Base-by-base conservation (phyloP, 2,888 invertebrate species). In the Platynereis dumerilii region DNA sequence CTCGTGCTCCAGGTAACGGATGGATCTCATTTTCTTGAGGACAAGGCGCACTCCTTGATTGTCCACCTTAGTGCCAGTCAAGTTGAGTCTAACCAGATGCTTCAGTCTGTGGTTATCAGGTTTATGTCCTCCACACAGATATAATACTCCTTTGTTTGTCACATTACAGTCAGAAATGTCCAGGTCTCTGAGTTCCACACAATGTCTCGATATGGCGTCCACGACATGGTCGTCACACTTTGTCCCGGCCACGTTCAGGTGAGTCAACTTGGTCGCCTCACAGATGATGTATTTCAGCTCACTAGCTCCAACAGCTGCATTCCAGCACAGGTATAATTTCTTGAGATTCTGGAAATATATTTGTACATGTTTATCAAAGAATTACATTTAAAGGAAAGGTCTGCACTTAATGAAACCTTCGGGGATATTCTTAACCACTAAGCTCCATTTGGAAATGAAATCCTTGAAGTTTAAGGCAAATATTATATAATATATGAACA, bases 151-250 rank as follows among this genome's bases (percentile, higher is more conserved):
- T n/a, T n/a, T 22, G 22, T 48, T 22, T 48, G 48, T 48, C 48
- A 48, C 48, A 48, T 48, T 22, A n/a, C 48, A 48, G n/a, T 48
- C 48, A 48, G 48, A 48, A 20, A 48, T 22, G 48, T 48, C 48
- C 7, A 48, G n/a, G 22, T 48, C 22, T n/a, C 20, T 48, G 3
- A 48, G 20, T 48, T 48, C 20, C 7, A 5, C 7, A 22, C 48
- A 48, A 5, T n/a, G 22, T 22, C 22, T 48, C 7, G 48, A n/a
- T 48, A 48, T 48, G 3, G 48, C 17, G 7, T 22, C 17, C 10
- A 48, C 20, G 10, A 22, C 22, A 22, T 48, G 20, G 22, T 48
- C 48, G 17, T 48, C 22, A 22, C 48, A 20, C 20, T 48, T n/a
- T n/a, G 48, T 48, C 7, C 48, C 48, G 17, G 48, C 48, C n/a